Evolutionary conservation across 2,888 invertebrate genomes (phyloP).

Genomic region (Drosophila subsilvestris): DNA sequence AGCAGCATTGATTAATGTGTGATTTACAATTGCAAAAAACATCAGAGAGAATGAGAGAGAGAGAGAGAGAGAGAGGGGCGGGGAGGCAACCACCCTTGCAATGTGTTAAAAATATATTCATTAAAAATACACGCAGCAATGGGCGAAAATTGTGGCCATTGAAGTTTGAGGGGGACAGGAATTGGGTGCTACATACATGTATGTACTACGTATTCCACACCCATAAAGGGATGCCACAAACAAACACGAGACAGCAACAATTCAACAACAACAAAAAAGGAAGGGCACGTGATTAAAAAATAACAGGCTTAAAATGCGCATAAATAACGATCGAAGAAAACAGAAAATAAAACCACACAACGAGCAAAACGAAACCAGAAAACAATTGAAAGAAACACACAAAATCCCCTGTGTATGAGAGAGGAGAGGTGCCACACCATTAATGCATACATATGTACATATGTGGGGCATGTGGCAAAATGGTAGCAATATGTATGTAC

Average conservation of each 20-base stretch:
- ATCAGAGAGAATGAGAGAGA: constrained; percentile 32
- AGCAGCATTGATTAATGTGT: constrained; percentile 45
- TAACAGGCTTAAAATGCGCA: constrained; percentile 73
- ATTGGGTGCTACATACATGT: neutral
- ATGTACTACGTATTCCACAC: neutral
- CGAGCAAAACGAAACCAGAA: constrained; percentile 2
- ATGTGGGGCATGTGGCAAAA: no score
- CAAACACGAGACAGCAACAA: constrained; percentile 8
- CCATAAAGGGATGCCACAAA: constrained; percentile 8
- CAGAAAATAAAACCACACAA: constrained; percentile 11
- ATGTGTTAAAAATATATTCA: constrained; percentile 63
- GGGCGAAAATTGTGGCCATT: neutral
- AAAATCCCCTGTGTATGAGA: neutral
- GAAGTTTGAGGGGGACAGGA: no score
- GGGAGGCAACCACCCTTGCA: constrained; percentile 21
- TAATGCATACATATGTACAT: no score
- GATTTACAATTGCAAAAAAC: constrained; percentile 17
- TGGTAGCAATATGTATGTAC: rapidly evolving
- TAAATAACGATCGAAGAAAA: constrained; percentile 55
- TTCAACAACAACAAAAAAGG: constrained; percentile 35
- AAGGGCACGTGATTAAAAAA: constrained; percentile 73
- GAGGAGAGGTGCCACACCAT: neutral
- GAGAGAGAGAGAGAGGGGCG: constrained; percentile 17
- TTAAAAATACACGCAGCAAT: constrained; percentile 64
- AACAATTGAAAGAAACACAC: constrained; percentile 19